phyloP scores from a whole-genome alignment of 2,113 vertebrate genomes.

The Uria aalge region DNA sequence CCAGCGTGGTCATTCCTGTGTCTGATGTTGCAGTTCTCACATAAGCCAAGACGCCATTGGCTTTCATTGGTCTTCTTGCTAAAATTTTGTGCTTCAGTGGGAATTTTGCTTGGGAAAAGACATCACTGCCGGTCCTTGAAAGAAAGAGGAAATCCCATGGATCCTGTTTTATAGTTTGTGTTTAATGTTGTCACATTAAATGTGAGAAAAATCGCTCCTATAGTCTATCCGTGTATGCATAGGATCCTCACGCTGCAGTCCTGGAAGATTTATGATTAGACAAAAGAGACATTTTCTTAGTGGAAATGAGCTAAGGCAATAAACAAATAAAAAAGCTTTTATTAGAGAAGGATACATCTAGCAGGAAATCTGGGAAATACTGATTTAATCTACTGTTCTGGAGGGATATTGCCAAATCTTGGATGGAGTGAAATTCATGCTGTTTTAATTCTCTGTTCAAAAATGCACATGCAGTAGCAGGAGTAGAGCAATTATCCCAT shows the following conservation, averaged over 20 bases:
- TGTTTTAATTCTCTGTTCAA: slow-evolving; percentile 36
- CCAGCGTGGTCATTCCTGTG: background rate
- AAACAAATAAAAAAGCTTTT: slow-evolving; percentile 13
- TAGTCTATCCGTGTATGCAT: background rate
- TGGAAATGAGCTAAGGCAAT: slow-evolving; percentile 23
- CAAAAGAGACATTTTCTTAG: background rate
- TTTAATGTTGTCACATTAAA: background rate
- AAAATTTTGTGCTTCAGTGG: background rate
- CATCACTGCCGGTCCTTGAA: background rate
- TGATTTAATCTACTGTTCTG: slow-evolving; percentile 12
- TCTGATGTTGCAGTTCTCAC: background rate
- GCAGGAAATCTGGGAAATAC: slow-evolving; percentile 10
- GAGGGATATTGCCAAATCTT: background rate
- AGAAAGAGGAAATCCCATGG: background rate
- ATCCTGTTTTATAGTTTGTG: background rate
- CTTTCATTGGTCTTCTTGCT: background rate
- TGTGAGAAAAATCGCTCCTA: background rate
- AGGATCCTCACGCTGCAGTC: background rate
- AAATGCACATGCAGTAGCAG: background rate
- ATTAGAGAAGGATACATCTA: background rate
- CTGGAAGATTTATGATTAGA: background rate
- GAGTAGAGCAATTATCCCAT: background rate
- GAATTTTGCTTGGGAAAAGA: background rate
- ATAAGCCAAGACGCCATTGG: background rate
- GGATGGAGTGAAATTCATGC: background rate